A percentile compares a stretch with the other conserved stretches of the same genome.
Conservation (phyloP, 1,140 invertebrate genomes). For the Dendrolimus punctatus region DNA sequence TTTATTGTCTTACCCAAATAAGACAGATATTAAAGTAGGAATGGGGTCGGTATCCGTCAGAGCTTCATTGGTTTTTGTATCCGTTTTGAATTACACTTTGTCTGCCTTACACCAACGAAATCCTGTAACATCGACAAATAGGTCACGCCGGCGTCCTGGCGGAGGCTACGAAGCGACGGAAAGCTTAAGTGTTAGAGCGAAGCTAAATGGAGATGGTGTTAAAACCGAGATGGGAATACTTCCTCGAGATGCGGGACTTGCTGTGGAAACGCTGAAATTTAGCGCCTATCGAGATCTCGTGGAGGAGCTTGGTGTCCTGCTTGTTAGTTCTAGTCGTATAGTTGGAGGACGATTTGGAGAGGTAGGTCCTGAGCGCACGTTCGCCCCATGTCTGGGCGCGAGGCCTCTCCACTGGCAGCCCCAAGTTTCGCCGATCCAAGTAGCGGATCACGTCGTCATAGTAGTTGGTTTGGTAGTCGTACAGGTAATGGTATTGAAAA, state of each 20-base stretch:
- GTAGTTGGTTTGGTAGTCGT: slow-evolving; percentile 87
- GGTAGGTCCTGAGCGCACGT: slow-evolving; percentile 80
- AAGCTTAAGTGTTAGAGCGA: slow-evolving; percentile 58
- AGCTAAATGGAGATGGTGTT: slow-evolving; percentile 64
- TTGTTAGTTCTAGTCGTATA: slow-evolving; percentile 26
- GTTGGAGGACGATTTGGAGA: slow-evolving; percentile 46
- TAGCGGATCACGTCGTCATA: slow-evolving; percentile 89
- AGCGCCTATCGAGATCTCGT: slow-evolving; percentile 71
- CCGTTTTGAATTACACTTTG: slow-evolving; percentile 6
- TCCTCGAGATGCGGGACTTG: slow-evolving; percentile 75
- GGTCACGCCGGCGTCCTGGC: slow-evolving; percentile 45
- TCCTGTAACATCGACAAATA: slow-evolving; percentile 62
- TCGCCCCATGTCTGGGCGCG: slow-evolving; percentile 87
- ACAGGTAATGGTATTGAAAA: slow-evolving; percentile 86
- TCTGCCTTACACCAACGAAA: slow-evolving; percentile 52
- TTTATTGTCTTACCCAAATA: slow-evolving; percentile 44
- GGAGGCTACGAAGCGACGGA: slow-evolving; percentile 48
- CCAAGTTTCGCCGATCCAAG: slow-evolving; percentile 81
- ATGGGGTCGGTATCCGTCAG: slow-evolving; percentile 46
- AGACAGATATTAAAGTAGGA: slow-evolving; percentile 39
- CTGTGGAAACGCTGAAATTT: slow-evolving; percentile 75
- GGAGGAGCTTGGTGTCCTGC: slow-evolving; percentile 66
- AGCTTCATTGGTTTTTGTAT: slow-evolving; percentile 16
- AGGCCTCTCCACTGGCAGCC: slow-evolving; percentile 79
- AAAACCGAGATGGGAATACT: slow-evolving; percentile 72